Percentiles rank a stretch among this genome's conserved stretches.
phyloP scores from a whole-genome alignment of 2,113 vertebrate species.

The Chloebia gouldiae region DNA sequence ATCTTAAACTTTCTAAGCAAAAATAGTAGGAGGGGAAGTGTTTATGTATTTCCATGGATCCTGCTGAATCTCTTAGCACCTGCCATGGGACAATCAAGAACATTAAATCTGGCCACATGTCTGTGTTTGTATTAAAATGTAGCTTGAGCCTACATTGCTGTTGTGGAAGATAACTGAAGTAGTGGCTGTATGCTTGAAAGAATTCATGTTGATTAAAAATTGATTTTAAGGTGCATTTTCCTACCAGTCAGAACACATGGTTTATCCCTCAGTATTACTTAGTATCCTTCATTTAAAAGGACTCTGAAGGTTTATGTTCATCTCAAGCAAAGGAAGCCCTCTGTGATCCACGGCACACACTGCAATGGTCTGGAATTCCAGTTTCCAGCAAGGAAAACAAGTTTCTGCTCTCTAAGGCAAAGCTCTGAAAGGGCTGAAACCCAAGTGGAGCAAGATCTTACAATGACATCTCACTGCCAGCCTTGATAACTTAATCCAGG shows the following conservation, averaged over 20 bases:
- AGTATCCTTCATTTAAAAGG: slow-evolving; percentile 38
- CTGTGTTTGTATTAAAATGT: neutral
- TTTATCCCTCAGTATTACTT: slow-evolving; percentile 18
- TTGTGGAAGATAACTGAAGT: neutral
- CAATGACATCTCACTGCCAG: neutral
- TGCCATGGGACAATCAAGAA: neutral
- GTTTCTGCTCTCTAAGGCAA: neutral
- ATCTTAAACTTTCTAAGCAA: neutral
- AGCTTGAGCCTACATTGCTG: neutral
- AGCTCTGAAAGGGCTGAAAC: neutral
- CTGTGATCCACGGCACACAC: neutral
- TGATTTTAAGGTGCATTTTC: slow-evolving; percentile 21
- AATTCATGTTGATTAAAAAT: neutral
- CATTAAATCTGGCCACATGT: neutral
- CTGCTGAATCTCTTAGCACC: neutral
- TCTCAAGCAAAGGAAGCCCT: slow-evolving; percentile 12
- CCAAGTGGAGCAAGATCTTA: neutral
- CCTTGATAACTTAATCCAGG: neutral
- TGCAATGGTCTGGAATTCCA: neutral
- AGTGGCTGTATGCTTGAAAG: neutral
- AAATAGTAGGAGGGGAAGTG: neutral
- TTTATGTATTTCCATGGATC: neutral
- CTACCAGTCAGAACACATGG: neutral
- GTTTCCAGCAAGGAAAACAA: neutral
- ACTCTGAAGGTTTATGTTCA: slow-evolving; percentile 41